Evolutionary conservation across 1,140 invertebrate species (phyloP).

Genomic region (Melipona quadrifasciata): DNA sequence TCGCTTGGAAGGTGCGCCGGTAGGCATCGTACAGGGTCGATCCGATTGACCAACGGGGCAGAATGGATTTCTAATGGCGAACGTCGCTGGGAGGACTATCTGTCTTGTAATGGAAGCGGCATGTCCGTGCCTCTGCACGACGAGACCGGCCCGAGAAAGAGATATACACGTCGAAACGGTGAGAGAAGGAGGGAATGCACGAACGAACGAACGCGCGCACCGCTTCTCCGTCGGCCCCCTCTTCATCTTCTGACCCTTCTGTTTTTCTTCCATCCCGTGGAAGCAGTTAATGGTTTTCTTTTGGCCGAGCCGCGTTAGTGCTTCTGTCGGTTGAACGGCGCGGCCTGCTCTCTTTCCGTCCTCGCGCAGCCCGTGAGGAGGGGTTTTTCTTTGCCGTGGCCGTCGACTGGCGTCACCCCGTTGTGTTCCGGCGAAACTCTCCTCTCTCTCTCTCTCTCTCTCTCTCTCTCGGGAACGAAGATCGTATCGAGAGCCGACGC

Average conservation of each 20-base stretch:
- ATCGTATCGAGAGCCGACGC: conserved; percentile 50
- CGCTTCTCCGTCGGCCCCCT: conserved; percentile 59
- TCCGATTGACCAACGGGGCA: conserved; percentile 53
- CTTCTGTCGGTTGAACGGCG: conserved; percentile 68
- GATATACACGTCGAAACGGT: conserved; percentile 40
- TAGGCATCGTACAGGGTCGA: background rate
- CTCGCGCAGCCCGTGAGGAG: background rate
- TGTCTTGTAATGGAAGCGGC: conserved; percentile 77
- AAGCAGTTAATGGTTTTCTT: conserved; percentile 81
- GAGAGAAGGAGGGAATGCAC: background rate
- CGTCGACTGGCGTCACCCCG: background rate
- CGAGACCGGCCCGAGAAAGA: conserved; percentile 51
- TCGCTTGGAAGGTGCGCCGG: no score
- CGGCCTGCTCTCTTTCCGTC: conserved; percentile 49
- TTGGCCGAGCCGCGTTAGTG: conserved; percentile 71
- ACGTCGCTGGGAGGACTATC: conserved; percentile 67
- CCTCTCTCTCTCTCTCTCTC: background rate
- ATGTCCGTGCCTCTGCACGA: conserved; percentile 47
- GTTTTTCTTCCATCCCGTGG: conserved; percentile 77
- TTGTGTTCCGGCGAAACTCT: conserved; percentile 24
- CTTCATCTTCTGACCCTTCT: conserved; percentile 66
- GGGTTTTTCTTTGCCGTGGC: background rate
- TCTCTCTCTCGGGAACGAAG: background rate
- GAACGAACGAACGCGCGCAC: background rate
- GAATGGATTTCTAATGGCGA: conserved; percentile 76